Evolutionary conservation across 2,888 invertebrate genomes (phyloP).

Genomic region (Lasioglossum morio): DNA sequence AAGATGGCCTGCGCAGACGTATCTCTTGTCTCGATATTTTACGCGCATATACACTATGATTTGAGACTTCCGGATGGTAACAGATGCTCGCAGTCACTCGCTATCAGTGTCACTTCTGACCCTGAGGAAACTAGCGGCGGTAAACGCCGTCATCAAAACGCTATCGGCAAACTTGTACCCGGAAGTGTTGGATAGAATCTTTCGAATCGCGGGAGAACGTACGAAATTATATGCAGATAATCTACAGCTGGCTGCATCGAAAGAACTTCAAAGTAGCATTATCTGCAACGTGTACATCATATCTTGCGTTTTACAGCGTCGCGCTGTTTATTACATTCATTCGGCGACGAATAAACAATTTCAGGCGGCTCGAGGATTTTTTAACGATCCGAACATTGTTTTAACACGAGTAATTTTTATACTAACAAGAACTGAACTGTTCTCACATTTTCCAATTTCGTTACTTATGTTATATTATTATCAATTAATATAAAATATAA

Average conservation of each 20-base stretch:
- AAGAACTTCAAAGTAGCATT: background rate
- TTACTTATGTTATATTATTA: too few relatives aligned
- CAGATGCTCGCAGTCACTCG: conserved; percentile 1
- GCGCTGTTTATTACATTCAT: background rate
- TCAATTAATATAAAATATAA: too few relatives aligned
- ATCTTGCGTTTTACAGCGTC: background rate
- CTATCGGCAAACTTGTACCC: conserved; percentile 10
- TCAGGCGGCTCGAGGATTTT: background rate
- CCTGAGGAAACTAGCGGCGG: background rate
- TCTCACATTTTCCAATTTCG: too few relatives aligned
- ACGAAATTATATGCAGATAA: background rate
- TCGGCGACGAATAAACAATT: background rate
- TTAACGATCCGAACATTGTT: background rate
- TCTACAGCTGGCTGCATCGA: background rate
- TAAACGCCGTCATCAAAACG: conserved; percentile 13
- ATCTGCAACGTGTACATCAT: background rate
- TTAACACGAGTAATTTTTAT: too few relatives aligned
- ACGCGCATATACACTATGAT: background rate
- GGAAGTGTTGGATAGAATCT: conserved; percentile 5
- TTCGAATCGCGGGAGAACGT: conserved; percentile 5
- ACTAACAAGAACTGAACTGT: too few relatives aligned
- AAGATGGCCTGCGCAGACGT: background rate
- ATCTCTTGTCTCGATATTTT: background rate
- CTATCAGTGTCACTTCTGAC: conserved; percentile 13
- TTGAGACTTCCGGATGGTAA: conserved; percentile 16